phyloP scores from a whole-genome alignment of 2,797 vertebrate genomes.

The Lithobates pipiens region DNA sequence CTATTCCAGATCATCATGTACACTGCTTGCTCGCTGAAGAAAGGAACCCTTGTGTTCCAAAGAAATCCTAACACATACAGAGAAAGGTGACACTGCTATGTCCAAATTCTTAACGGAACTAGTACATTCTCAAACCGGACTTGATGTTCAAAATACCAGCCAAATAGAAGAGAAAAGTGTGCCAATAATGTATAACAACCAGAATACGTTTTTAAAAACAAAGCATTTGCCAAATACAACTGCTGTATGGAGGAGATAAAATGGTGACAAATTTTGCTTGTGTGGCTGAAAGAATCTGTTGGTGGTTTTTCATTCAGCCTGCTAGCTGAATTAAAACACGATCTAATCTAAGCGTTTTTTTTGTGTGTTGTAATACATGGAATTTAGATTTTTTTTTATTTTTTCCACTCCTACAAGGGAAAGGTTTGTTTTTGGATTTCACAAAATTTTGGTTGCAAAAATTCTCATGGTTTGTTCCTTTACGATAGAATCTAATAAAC shows the following conservation, averaged over 20 bases:
- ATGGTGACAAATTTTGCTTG: too few relatives aligned
- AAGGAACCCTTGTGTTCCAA: conserved; percentile 41
- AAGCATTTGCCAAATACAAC: too few relatives aligned
- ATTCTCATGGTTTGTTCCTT: not conserved
- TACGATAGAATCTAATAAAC: not conserved
- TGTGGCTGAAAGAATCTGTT: too few relatives aligned
- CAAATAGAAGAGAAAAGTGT: too few relatives aligned
- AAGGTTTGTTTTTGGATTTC: not conserved
- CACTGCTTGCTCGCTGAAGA: conserved; percentile 36
- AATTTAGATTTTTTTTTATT: not conserved
- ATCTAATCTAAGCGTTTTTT: too few relatives aligned
- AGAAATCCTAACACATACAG: conserved; percentile 18
- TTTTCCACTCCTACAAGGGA: not conserved
- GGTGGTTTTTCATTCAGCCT: too few relatives aligned
- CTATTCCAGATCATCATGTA: conserved; percentile 50
- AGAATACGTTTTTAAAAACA: too few relatives aligned
- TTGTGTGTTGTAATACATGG: not conserved
- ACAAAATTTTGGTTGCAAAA: not conserved
- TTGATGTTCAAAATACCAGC: too few relatives aligned
- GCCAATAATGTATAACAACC: too few relatives aligned
- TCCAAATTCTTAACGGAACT: not conserved
- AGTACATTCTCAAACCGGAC: too few relatives aligned
- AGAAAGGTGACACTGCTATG: conserved; percentile 3
- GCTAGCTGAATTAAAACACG: too few relatives aligned
- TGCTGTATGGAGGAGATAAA: too few relatives aligned